Conservation (phyloP, 1,140 invertebrate species). For the Trachymyrmex cornetzi region DNA sequence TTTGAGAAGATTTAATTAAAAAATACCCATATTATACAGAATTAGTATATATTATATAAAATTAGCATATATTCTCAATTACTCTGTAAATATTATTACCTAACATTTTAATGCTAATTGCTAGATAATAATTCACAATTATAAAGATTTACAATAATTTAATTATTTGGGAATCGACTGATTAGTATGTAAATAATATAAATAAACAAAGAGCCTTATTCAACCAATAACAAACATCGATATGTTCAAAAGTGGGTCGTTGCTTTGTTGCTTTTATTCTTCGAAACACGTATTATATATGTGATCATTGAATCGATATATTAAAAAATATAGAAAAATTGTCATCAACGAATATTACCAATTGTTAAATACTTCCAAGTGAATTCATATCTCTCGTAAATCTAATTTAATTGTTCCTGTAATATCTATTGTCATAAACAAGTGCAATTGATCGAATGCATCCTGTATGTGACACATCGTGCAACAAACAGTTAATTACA, state of each 20-base stretch:
- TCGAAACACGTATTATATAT: background rate
- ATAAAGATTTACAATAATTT: background rate
- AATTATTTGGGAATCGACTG: no score
- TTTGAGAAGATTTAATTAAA: background rate
- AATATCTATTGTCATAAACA: background rate
- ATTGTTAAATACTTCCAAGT: background rate
- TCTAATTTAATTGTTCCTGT: conserved; percentile 5
- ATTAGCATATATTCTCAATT: background rate
- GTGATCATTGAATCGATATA: background rate
- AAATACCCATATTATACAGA: background rate
- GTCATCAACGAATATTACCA: background rate
- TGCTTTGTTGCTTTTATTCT: background rate
- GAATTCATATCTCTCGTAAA: background rate
- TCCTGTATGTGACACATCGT: background rate
- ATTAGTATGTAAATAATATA: background rate
- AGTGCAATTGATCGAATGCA: background rate
- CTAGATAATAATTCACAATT: background rate
- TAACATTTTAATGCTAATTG: no score
- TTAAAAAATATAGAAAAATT: background rate
- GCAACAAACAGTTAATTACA: conserved; percentile 13
- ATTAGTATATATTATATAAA: background rate
- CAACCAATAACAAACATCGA: background rate
- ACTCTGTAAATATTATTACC: no score
- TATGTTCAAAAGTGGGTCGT: background rate
- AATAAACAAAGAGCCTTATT: background rate